Evolutionary conservation across 2,113 vertebrate genomes (phyloP).

Genomic region (Amblyornis subalaris): DNA sequence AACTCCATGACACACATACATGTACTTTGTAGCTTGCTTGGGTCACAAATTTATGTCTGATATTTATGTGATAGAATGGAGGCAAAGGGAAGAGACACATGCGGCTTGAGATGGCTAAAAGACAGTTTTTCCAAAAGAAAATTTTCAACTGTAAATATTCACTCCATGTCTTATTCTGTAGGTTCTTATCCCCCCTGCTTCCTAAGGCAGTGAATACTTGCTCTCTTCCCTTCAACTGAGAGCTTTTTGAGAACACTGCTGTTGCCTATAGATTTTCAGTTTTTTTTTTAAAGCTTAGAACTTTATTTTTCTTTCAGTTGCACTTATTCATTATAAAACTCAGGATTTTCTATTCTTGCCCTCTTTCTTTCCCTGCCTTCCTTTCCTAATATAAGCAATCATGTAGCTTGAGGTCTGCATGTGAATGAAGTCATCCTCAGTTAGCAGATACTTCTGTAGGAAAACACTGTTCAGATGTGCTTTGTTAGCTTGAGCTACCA

Average conservation of each 20-base stretch:
- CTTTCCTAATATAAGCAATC: background rate
- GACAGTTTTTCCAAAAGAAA: background rate
- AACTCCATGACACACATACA: background rate
- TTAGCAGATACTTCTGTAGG: background rate
- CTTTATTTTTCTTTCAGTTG: background rate
- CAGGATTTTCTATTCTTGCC: background rate
- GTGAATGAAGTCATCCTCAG: background rate
- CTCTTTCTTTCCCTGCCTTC: background rate
- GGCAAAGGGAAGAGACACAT: background rate
- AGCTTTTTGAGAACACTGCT: background rate
- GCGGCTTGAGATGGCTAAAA: background rate
- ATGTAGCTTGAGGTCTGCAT: background rate
- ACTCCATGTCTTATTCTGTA: background rate
- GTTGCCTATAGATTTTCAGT: background rate
- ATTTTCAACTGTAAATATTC: background rate
- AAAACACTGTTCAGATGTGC: background rate
- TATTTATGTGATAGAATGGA: background rate
- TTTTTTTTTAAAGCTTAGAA: background rate
- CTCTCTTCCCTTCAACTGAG: background rate
- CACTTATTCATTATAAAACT: background rate
- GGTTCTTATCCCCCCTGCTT: background rate
- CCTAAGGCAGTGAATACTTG: background rate
- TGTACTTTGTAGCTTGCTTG: background rate
- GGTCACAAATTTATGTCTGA: background rate
- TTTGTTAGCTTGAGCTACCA: background rate